These are phyloP conservation scores for Eretmochelys imbricata DNA, from an alignment of 2,113 vertebrate species.

Conservation along the genomic window DNA sequence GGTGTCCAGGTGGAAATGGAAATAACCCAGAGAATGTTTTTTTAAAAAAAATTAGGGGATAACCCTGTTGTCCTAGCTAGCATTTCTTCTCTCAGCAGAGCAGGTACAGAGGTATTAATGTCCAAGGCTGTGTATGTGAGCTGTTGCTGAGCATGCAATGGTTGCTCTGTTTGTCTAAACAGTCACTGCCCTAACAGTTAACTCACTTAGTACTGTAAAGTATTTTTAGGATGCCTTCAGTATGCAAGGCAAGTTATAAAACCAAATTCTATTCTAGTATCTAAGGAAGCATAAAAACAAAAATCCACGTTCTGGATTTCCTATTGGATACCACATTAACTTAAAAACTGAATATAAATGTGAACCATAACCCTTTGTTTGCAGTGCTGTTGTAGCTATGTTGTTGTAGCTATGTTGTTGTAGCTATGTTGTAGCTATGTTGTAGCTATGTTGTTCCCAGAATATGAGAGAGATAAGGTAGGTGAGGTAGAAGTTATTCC, in stretches of 20 bases:
- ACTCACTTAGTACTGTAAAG: neutral
- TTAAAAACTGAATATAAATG: constrained; percentile 78
- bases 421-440: no score
- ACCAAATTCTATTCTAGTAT: constrained; percentile 35
- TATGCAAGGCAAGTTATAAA: constrained; percentile 51
- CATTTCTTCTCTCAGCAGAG: constrained; percentile 25
- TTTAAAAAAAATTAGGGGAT: neutral
- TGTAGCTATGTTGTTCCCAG: neutral
- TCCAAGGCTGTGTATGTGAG: neutral
- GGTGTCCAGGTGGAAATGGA: neutral
- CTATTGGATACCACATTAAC: constrained; percentile 78
- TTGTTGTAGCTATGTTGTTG: no score
- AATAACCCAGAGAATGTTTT: neutral
- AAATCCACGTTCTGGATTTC: constrained; percentile 65
- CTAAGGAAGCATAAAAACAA: constrained; percentile 52
- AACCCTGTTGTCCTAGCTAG: neutral
- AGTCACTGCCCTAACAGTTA: neutral
- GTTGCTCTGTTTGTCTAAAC: neutral
- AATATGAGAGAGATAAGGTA: neutral
- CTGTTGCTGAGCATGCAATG: neutral
- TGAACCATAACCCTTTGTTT: constrained; percentile 79
- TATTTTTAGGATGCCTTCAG: neutral
- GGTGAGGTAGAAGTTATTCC: neutral
- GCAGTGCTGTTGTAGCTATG: neutral
- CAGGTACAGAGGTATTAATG: neutral